Conservation (phyloP, 2,888 invertebrate genomes). For the Macrosoma leucophasiata region DNA sequence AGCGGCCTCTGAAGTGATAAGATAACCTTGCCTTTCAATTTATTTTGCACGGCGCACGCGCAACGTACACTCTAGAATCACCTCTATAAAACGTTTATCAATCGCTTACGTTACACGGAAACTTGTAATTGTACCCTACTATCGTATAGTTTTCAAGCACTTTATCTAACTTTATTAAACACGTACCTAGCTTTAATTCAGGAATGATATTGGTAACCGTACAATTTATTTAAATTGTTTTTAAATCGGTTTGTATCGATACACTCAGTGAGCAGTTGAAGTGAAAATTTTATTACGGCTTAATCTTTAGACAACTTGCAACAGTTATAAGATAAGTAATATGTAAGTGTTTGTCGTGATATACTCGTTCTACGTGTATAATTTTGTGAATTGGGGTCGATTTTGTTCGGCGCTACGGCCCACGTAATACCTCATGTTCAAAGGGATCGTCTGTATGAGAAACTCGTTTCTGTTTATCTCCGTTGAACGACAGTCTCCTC, state of each 20-base stretch:
- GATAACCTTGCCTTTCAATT: constrained; percentile 74
- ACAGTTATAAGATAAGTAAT: constrained; percentile 11
- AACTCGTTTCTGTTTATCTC: constrained; percentile 70
- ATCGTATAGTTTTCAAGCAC: no score
- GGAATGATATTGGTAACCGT: no score
- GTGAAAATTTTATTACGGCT: no score
- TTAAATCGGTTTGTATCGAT: no score
- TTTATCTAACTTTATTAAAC: no score
- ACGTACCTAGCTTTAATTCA: no score
- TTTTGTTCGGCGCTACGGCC: constrained; percentile 11
- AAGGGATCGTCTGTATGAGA: constrained; percentile 62
- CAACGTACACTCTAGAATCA: constrained; percentile 39
- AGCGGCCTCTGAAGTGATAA: constrained; percentile 62
- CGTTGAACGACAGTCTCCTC: constrained; percentile 67
- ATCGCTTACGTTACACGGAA: constrained; percentile 20
- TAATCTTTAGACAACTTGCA: constrained; percentile 7
- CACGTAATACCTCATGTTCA: constrained; percentile 59
- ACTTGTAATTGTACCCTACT: constrained; percentile 18
- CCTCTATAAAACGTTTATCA: constrained; percentile 50
- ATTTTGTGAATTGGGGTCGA: constrained; percentile 11
- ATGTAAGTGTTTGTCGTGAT: constrained; percentile 1
- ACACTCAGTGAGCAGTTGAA: no score
- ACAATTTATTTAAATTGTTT: no score
- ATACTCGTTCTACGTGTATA: constrained; percentile 4
- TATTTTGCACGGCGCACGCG: constrained; percentile 46